These are phyloP conservation scores for Megalops cyprinoides DNA, from an alignment of 2,797 vertebrate species.

Conservation along the genomic window DNA sequence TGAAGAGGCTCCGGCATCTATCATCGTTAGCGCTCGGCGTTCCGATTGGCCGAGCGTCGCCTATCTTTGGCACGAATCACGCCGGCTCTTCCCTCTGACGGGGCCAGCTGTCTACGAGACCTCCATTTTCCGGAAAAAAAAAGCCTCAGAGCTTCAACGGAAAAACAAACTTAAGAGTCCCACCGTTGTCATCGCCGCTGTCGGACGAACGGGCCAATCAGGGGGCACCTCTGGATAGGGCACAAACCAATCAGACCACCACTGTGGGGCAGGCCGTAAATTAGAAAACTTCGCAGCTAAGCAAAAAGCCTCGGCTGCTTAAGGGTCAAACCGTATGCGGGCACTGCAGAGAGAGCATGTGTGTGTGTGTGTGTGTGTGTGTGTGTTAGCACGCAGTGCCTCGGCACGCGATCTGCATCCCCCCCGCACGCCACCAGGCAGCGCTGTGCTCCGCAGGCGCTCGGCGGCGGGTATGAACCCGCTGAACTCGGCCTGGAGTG, in stretches of 20 bases:
- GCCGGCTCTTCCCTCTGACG: slow-evolving; percentile 29
- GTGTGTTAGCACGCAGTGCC: neutral
- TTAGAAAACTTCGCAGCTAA: too few relatives aligned
- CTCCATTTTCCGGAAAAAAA: neutral
- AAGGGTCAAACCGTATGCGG: too few relatives aligned
- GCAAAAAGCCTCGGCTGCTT: too few relatives aligned
- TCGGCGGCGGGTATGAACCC: slow-evolving; percentile 20
- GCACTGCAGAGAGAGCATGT: neutral
- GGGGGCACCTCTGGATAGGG: neutral
- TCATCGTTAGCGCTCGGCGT: slow-evolving; percentile 38
- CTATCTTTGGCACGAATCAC: slow-evolving; percentile 36
- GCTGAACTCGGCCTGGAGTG: slow-evolving; percentile 10
- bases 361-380: neutral
- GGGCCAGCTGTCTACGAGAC: neutral
- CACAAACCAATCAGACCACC: slow-evolving; percentile 11
- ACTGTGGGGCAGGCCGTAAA: too few relatives aligned
- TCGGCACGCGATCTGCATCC: slow-evolving; percentile 55
- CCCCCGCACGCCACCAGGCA: slow-evolving; percentile 57
- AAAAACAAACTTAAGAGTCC: neutral
- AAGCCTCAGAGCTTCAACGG: neutral
- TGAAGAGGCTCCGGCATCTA: slow-evolving; percentile 24
- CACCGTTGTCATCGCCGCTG: neutral
- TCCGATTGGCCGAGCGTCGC: slow-evolving; percentile 26
- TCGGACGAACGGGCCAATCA: neutral
- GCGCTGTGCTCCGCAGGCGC: slow-evolving; percentile 45